Conservation (phyloP, 2,888 invertebrate species). For the Heliconius aoede region DNA sequence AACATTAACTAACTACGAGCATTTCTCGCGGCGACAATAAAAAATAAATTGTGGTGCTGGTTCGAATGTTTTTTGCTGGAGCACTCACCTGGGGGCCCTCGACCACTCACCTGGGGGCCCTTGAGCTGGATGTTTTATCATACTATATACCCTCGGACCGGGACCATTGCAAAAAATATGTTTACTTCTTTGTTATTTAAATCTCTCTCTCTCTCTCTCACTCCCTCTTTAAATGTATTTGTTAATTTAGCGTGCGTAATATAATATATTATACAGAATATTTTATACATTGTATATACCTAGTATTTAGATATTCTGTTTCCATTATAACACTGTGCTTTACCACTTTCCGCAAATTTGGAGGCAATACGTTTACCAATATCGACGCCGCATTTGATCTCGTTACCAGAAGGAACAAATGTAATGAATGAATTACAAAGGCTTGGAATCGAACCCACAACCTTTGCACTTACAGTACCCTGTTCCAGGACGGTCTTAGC, state of each 20-base stretch:
- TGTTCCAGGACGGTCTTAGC: no score
- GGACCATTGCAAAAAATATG: conserved; percentile 16
- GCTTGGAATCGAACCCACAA: no score
- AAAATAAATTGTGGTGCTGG: conserved; percentile 48
- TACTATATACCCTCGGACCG: conserved; percentile 9
- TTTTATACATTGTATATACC: no score
- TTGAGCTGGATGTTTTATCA: conserved; percentile 32
- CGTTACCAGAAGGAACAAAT: no score
- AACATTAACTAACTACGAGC: conserved; percentile 58
- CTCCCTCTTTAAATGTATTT: not conserved
- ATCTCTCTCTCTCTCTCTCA: conserved; percentile 1
- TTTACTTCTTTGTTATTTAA: not conserved
- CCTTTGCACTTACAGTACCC: no score
- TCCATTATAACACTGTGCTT: no score
- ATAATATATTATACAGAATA: no score
- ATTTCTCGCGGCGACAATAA: conserved; percentile 54
- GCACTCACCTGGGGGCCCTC: conserved; percentile 28
- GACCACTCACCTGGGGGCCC: not conserved
- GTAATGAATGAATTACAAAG: no score
- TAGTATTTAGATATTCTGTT: no score
- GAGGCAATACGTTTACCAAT: no score
- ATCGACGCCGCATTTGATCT: no score
- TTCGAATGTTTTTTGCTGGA: conserved; percentile 41
- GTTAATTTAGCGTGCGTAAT: conserved; percentile 5
- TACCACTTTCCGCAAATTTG: no score